phyloP scores from a whole-genome alignment of 1,140 invertebrate species.

The Phymorhynchus buccinoides region DNA sequence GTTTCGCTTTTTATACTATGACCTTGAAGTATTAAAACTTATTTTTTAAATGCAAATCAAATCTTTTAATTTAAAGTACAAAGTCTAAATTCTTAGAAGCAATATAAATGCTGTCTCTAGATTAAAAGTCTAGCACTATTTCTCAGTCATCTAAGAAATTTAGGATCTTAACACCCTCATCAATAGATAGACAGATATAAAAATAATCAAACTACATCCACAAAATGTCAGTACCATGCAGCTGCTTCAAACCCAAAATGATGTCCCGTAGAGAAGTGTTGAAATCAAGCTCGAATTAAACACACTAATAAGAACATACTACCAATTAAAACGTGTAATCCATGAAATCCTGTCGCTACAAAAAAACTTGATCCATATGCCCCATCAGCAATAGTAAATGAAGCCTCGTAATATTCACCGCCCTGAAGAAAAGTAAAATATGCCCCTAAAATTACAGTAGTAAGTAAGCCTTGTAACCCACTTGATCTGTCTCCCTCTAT shows the following conservation, averaged over 20 bases:
- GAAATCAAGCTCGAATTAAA: constrained; percentile 75
- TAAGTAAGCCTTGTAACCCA: constrained; percentile 71
- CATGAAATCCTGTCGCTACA: constrained; percentile 83
- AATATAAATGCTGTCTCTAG: constrained; percentile 13
- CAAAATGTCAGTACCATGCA: constrained; percentile 77
- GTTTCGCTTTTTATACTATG: constrained; percentile 21
- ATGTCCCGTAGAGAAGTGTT: constrained; percentile 78
- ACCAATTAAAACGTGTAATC: constrained; percentile 82
- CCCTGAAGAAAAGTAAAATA: constrained; percentile 75
- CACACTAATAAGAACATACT: constrained; percentile 78
- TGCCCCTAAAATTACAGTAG: constrained; percentile 77
- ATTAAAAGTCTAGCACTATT: constrained; percentile 35
- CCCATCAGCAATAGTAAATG: constrained; percentile 78
- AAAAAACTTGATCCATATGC: constrained; percentile 81
- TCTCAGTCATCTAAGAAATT: constrained; percentile 1
- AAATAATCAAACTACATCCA: constrained; percentile 36
- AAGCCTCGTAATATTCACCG: constrained; percentile 72
- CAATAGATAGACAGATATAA: constrained; percentile 15
- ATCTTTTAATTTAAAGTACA: constrained; percentile 19
- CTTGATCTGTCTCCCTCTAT: constrained; percentile 74
- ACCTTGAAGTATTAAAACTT: neutral
- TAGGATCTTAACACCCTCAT: constrained; percentile 2
- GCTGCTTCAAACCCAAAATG: constrained; percentile 82
- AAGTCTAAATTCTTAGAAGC: neutral
- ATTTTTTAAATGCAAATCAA: constrained; percentile 15